phyloP scores from a whole-genome alignment of 2,797 vertebrate species.

The Mormyrus hasselquistii region DNA sequence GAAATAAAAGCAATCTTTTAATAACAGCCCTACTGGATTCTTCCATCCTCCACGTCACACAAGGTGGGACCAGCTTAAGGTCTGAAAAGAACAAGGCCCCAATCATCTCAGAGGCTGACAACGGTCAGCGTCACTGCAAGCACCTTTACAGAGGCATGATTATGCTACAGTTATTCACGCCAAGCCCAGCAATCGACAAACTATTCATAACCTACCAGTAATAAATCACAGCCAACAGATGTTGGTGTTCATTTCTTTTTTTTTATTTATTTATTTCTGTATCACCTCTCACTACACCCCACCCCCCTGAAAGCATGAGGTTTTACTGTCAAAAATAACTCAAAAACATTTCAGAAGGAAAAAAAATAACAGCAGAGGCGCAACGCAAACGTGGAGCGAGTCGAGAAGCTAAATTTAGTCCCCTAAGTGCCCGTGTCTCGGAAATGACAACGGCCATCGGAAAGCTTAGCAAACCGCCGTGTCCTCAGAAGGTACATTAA shows the following conservation, averaged over 20 bases:
- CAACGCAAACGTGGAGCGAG: not conserved
- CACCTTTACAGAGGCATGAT: not conserved
- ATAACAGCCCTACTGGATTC: not conserved
- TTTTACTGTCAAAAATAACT: constrained; percentile 1
- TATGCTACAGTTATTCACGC: not conserved
- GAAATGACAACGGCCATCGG: constrained; percentile 43
- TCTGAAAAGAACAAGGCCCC: not conserved
- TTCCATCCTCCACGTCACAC: not conserved
- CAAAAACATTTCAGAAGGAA: not conserved
- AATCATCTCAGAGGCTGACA: not conserved
- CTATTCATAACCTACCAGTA: not conserved
- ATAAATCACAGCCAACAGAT: not conserved
- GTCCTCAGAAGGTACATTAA: constrained; percentile 43
- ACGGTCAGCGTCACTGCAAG: not conserved
- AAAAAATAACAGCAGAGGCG: not conserved
- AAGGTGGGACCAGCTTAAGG: not conserved
- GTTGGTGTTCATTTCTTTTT: not conserved
- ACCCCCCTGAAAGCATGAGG: not conserved
- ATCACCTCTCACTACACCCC: not conserved
- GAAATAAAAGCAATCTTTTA: not conserved
- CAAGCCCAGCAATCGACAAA: not conserved
- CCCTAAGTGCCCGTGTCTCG: constrained; percentile 22
- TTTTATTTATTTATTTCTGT: not conserved
- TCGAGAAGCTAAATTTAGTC: constrained; percentile 39
- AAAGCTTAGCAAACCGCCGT: constrained; percentile 32